Conservation (phyloP, 2,113 vertebrate genomes). For the Oenanthe melanoleuca region DNA sequence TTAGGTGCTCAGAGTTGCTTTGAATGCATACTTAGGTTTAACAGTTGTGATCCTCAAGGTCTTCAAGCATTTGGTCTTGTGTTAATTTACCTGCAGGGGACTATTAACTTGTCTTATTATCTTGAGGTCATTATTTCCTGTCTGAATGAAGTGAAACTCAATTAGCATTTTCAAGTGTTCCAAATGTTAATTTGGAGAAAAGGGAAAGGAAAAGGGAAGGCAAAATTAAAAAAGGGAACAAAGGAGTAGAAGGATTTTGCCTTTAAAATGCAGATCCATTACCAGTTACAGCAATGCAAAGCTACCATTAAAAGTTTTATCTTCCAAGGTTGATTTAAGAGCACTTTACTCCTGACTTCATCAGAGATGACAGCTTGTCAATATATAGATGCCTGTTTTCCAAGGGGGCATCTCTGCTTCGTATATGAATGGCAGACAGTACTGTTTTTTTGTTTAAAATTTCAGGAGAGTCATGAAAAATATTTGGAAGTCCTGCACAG, state of each 20-base stretch:
- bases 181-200: constrained; percentile 44
- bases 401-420: background rate
- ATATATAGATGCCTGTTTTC: background rate
- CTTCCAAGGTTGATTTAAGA: background rate
- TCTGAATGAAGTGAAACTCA: constrained; percentile 51
- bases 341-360: background rate
- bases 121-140: constrained; percentile 65
- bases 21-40: constrained; percentile 36
- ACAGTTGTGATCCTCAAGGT: constrained; percentile 33
- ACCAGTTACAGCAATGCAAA: background rate
- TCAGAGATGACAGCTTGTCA: background rate
- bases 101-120: constrained; percentile 61
- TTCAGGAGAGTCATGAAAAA: background rate
- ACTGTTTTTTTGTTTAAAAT: background rate
- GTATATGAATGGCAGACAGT: background rate
- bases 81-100: constrained; percentile 59
- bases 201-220: background rate
- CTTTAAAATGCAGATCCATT: background rate
- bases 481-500: background rate
- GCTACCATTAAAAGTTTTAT: background rate
- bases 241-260: background rate
- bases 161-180: constrained; percentile 52
- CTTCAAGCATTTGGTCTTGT: constrained; percentile 46
- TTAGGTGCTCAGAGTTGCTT: constrained; percentile 5
- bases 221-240: background rate